phyloP scores from a whole-genome alignment of 2,888 invertebrate species.

The Artemia sinica region DNA sequence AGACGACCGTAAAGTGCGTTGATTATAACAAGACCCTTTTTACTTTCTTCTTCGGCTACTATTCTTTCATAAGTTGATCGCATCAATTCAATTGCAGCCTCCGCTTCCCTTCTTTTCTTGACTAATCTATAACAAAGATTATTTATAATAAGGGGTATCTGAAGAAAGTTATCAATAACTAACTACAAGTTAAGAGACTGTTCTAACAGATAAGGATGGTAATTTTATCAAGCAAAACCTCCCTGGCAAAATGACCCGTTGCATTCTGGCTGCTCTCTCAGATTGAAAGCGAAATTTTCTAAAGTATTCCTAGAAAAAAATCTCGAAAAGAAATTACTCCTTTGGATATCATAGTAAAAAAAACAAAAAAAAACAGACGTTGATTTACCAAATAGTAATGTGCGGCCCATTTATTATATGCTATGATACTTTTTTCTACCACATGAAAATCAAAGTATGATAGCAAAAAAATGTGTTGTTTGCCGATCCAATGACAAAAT shows the following conservation, averaged over 20 bases:
- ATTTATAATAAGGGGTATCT: neutral
- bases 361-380: no score
- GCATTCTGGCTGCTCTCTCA: neutral
- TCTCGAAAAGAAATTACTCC: no score
- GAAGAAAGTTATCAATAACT: neutral
- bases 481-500: no score
- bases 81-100: slow-evolving; percentile 75
- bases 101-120: slow-evolving; percentile 65
- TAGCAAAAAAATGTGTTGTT: no score
- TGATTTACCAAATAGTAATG: no score
- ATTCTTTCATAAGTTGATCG: slow-evolving; percentile 69
- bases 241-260: neutral
- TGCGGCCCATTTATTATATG: no score
- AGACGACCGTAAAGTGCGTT: slow-evolving; percentile 65
- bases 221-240: neutral
- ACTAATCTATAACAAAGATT: slow-evolving; percentile 39
- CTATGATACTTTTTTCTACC: no score
- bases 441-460: no score
- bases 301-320: no score
- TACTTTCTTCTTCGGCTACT: slow-evolving; percentile 56
- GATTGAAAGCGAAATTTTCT: no score
- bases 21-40: slow-evolving; percentile 64
- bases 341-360: no score
- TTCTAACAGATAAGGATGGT: no score
- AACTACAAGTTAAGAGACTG: neutral